Percentiles rank a stretch among this genome's conserved stretches.
These are phyloP conservation scores for Mystacornis crossleyi DNA, from an alignment of 2,113 vertebrate species.

Conservation along the genomic window DNA sequence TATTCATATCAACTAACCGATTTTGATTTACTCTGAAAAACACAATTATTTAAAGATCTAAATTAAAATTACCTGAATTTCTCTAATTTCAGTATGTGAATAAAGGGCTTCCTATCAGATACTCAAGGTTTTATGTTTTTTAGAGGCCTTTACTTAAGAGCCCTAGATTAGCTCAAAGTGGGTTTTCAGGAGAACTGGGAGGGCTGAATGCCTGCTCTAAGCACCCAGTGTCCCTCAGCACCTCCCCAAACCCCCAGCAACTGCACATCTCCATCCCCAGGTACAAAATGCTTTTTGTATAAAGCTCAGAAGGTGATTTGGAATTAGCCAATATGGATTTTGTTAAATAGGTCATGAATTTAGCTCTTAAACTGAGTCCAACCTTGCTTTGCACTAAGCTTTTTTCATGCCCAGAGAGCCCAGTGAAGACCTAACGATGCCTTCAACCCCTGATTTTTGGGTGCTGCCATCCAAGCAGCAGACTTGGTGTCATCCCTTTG, in stretches of 20 bases:
- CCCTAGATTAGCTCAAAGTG: neutral
- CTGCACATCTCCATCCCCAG: neutral
- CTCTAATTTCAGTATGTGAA: neutral
- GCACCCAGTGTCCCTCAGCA: neutral
- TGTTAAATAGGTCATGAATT: neutral
- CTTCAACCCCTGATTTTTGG: neutral
- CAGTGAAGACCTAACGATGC: rapidly evolving
- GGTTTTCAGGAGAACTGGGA: neutral
- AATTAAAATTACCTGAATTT: neutral
- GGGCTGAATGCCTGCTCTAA: neutral
- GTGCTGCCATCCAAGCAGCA: neutral
- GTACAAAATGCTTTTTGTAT: neutral
- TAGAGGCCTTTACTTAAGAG: neutral
- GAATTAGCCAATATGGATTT: neutral
- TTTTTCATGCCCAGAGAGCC: neutral
- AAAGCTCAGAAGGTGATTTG: neutral
- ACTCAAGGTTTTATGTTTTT: neutral
- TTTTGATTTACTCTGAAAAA: neutral
- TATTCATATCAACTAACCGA: neutral
- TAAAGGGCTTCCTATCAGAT: neutral
- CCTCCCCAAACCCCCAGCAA: neutral
- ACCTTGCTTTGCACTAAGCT: neutral
- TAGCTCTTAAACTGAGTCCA: neutral
- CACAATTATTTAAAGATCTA: neutral
- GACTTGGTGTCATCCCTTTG: neutral